Conservation (phyloP, 2,113 vertebrate species). For the Gymnarchus niloticus region DNA sequence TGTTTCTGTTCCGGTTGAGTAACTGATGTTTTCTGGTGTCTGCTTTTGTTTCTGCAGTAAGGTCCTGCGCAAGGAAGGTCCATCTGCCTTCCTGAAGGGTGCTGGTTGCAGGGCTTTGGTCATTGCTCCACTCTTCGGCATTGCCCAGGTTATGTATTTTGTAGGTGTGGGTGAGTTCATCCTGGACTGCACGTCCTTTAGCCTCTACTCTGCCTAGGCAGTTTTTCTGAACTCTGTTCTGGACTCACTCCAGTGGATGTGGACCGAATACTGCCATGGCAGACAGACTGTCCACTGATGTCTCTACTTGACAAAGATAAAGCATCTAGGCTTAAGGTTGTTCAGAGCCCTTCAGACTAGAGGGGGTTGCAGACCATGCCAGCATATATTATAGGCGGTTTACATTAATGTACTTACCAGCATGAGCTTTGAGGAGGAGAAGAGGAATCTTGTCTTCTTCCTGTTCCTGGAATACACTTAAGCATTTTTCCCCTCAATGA, state of each 20-base stretch:
- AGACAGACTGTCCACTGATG: neutral
- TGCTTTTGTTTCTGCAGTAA: constrained; percentile 53
- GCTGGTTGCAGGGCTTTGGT: constrained; percentile 69
- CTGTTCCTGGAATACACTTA: constrained; percentile 31
- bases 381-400: constrained; percentile 32
- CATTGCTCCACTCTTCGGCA: constrained; percentile 74
- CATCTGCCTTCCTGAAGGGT: constrained; percentile 70
- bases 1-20: neutral
- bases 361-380: constrained; percentile 31
- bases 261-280: neutral
- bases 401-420: constrained; percentile 44
- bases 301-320: neutral
- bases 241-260: neutral
- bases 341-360: neutral
- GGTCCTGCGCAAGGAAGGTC: constrained; percentile 67
- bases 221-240: neutral
- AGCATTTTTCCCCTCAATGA: constrained; percentile 56
- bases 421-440: constrained; percentile 36
- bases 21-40: neutral
- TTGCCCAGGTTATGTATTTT: constrained; percentile 75
- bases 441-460: constrained; percentile 30
- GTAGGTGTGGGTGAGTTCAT: constrained; percentile 68
- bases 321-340: neutral
- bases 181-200: constrained; percentile 54
- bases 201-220: constrained; percentile 43